Base-by-base conservation (phyloP, 2,888 invertebrate genomes). In the Odontocerum albicorne region DNA sequence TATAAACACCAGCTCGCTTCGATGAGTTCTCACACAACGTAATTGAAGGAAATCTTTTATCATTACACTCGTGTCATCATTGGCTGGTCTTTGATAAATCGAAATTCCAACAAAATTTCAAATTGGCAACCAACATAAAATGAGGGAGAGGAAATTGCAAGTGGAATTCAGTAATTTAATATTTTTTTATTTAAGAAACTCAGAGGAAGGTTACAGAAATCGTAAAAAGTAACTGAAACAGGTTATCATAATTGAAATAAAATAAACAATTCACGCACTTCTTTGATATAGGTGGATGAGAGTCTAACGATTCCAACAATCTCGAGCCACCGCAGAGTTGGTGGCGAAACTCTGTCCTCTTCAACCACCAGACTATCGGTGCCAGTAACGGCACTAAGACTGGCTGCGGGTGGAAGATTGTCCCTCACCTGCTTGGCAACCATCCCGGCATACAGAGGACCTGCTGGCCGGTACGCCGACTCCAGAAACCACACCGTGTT, bases 351-450 rank as follows among this genome's bases (percentile, higher is more conserved):
- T 4, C 44, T 61, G 13, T 72, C 79, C 2, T 75, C 79, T 6
- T 81, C 84, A 44, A 86, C 85, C 38, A 86, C 87, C 63, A 86
- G 88, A 59, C 73, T 90, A 42, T 86, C 84, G 70, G 84, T 90
- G 59, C 85, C 88, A 51, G 84, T 90, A 63, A 84, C 86, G 2
- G 86, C 86, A 63, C 74, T 88, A 35, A 84, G 86, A 63, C 82
- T 84, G 21, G 86, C 86, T 2, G 83, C 82, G 20, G 86, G 87
- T 64, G 87, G 87, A 1, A 77, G 81, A 50, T 73, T 90, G 61
- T 84, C 86, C 66, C 80, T 90, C 55, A 88, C 87, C 22, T 90
- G 90, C 67, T 80, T 87, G 58, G 83, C 90, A 32, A 89, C 90
- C 44, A 90, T 90, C 63, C 90, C 90, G 1, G 85, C 86, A 54